Conservation (phyloP, 2,113 vertebrate genomes). For the Laticauda laticaudata region DNA sequence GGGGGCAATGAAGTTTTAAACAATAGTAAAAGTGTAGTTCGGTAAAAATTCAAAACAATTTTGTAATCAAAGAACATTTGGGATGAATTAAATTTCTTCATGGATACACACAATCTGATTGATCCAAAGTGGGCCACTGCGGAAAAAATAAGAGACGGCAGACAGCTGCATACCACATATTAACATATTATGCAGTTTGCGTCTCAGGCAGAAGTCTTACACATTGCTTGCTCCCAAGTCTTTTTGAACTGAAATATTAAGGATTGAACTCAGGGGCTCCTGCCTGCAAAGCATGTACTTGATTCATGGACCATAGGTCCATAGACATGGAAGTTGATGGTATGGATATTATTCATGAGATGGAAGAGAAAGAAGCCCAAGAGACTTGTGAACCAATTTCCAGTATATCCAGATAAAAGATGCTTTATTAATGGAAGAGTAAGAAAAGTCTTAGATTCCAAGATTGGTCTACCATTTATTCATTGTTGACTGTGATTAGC, state of each 20-base stretch:
- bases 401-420: not conserved
- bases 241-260: not conserved
- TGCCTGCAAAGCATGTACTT: not conserved
- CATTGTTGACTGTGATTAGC: not conserved
- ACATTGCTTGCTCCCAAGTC: not conserved
- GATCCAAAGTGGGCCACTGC: not conserved
- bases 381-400: not conserved
- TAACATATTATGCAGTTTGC: not conserved
- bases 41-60: not conserved
- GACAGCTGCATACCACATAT: not conserved
- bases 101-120: not conserved
- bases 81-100: not conserved
- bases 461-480: not conserved
- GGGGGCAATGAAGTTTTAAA: not conserved
- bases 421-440: not conserved
- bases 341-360: constrained; percentile 22
- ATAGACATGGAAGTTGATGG: not conserved
- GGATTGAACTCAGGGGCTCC: not conserved
- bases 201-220: not conserved
- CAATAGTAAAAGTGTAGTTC: not conserved
- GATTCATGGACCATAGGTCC: not conserved
- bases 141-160: not conserved
- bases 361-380: not conserved
- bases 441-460: not conserved
- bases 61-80: not conserved